Base-by-base conservation (phyloP, 1,140 invertebrate species). In the Sarcophaga peregrina region DNA sequence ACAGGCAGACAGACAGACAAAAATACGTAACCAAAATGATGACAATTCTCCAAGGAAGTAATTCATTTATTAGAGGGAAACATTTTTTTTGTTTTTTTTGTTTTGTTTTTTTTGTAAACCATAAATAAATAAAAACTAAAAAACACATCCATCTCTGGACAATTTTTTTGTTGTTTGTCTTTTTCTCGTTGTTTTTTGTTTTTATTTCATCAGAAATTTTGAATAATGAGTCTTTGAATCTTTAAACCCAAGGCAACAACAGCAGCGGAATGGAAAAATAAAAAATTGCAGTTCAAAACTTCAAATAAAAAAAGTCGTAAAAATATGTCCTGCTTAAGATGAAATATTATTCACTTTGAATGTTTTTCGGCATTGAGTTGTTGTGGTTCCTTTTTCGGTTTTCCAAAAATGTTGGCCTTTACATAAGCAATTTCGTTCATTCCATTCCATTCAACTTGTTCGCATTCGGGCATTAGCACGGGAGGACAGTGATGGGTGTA, bases 41-140 rank as follows among this genome's bases (percentile, higher is more conserved):
- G 75, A 78, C 75, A 78, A 78, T 78, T 78, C 75, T 78, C 75
- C n/a, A 78, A 78, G 75, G 75, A 78, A 78, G 75, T 78, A 78
- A 78, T 78, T 78, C 75, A 78, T 78, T 78, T 78, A 78, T 78
- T 78, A 78, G 47, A 78, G 75, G 50, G 20, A 68, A 68, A 68
- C 1, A 37, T 2, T 37, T 37, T 37, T 68, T 68, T 17, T 20
- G n/a, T n/a, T n/a, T n/a, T n/a, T n/a, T n/a, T n/a, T n/a, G n/a
- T n/a, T n/a, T n/a, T n/a, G n/a, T n/a, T n/a, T n/a, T n/a, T n/a
- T n/a, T n/a, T n/a, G n/a, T n/a, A 20, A 48, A 78, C 75, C 75
- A 50, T 78, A 78, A 50, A 78, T 78, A 78, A 74, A 74, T 74
- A 74, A 78, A 78, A 50, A 78, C n/a, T 50, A 78, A 48, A 50